A percentile compares a stretch with the other conserved stretches of the same genome.
These are phyloP conservation scores for Polypedilum pembai DNA, from an alignment of 1,140 invertebrate genomes.

Conservation along the genomic window DNA sequence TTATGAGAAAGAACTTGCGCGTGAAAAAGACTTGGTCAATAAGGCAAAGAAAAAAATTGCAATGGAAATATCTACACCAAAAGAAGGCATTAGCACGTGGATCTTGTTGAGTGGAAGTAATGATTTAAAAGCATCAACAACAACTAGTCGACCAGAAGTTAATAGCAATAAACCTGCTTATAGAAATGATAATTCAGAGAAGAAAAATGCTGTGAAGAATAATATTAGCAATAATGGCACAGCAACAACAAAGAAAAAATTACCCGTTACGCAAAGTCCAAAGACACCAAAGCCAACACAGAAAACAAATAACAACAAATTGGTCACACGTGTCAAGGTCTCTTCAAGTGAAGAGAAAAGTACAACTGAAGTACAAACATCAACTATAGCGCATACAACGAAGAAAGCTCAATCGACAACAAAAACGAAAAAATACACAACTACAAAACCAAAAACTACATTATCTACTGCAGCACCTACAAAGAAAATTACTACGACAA, in stretches of 20 bases:
- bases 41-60: conserved; percentile 40
- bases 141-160: conserved; percentile 40
- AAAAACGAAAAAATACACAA: conserved; percentile 32
- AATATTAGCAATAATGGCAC: conserved; percentile 37
- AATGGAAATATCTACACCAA: conserved; percentile 49
- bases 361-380: conserved; percentile 34
- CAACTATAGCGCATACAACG: conserved; percentile 35
- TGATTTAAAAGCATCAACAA: conserved; percentile 32
- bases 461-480: conserved; percentile 32
- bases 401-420: conserved; percentile 31
- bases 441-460: conserved; percentile 32
- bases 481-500: conserved; percentile 31
- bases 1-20: conserved; percentile 43
- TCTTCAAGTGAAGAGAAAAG: conserved; percentile 31
- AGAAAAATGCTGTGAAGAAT: conserved; percentile 35
- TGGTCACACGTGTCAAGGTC: conserved; percentile 19
- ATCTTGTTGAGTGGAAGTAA: conserved; percentile 56
- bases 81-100: conserved; percentile 65
- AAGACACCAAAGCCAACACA: conserved; percentile 28
- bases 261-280: conserved; percentile 30
- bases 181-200: conserved; percentile 30
- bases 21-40: conserved; percentile 20
- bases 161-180: conserved; percentile 29
- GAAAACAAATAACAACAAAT: conserved; percentile 32
- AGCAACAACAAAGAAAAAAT: conserved; percentile 35